Evolutionary conservation across 2,797 vertebrate species (phyloP), one percentile per base, ranked within the genome.

Genomic region (Oryzias sinensis): DNA sequence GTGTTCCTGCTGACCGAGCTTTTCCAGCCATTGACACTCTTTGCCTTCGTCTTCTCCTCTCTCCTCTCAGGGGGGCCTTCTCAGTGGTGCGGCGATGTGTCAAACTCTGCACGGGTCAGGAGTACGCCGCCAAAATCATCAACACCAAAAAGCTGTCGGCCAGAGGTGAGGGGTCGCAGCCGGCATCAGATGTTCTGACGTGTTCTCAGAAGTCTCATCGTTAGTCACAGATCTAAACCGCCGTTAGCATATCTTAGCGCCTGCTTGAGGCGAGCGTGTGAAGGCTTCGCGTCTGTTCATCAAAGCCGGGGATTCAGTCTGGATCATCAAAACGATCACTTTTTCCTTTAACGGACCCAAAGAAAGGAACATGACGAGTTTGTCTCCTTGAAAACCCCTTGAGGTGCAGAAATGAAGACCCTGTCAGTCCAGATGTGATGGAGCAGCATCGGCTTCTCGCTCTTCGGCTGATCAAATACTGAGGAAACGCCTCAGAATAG

Each of bases 91-190:
- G 95, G 55, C 94, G 95, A 80, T 98, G 96, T 56, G 95, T 96
- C 90, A 98, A 98, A 87, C 94, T 97, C 74, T 96, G 94, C 86
- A 94, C 94, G 0, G 96, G 95, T 83, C 95, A 97, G 68, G 96
- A 98, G 74, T 94, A 95, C 0, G 96, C 96, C 6, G 95, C 96
- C 79, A 98, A 98, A 91, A 98, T 98, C 87, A 98, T 98, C 92
- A 98, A 98, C 92, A 98, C 96, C 88, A 98, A 98, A 89, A 98
- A 98, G 87, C 94, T 98, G 52, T 97, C 96, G 0, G 96, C 96
- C 76, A 93, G 96, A 95, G 96, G 96, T 98, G 91, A 89, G 93
- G 46, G 15, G 41, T 8, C 40, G 41, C 22, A 41, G 7, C 49
- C 25, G 2, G 6, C 20, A 6, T 6, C 4, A 7, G 52, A 43